phyloP scores from a whole-genome alignment of 2,797 vertebrate genomes.

The Sebastes steindachneri region DNA sequence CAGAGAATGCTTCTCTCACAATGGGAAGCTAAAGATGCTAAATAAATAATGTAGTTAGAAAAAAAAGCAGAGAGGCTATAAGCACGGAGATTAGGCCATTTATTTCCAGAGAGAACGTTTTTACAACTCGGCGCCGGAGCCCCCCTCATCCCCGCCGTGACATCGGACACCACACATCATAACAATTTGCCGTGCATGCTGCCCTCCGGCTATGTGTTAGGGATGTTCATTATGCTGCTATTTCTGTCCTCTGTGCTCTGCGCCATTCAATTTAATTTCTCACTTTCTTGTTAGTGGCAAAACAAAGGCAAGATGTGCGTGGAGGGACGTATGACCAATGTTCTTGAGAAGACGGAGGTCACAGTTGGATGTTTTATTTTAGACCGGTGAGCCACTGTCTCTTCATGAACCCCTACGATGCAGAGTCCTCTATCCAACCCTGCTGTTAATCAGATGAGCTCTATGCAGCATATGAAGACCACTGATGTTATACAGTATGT shows the following conservation, averaged over 20 bases:
- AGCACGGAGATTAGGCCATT: conserved; percentile 13
- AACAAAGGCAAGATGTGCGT: neutral
- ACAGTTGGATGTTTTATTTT: neutral
- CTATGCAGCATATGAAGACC: conserved; percentile 23
- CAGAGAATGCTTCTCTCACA: neutral
- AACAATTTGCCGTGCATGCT: conserved; percentile 18
- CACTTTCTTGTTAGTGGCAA: conserved; percentile 9
- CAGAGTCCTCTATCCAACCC: conserved; percentile 49
- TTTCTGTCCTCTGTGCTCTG: conserved; percentile 17
- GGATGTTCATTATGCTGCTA: conserved; percentile 19
- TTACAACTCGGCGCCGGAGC: neutral
- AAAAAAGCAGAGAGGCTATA: neutral
- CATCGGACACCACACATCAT: conserved; percentile 26
- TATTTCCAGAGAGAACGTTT: conserved; percentile 1
- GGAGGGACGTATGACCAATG: conserved; percentile 7
- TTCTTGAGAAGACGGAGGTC: conserved; percentile 4
- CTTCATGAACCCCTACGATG: neutral
- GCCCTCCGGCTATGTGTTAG: conserved; percentile 23
- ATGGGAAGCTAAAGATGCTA: neutral
- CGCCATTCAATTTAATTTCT: conserved; percentile 34
- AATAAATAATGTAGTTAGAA: conserved; percentile 6
- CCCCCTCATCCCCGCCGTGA: conserved; percentile 10
- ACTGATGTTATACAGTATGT: neutral
- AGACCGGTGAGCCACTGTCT: neutral
- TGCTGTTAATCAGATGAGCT: conserved; percentile 49